Base-by-base conservation (phyloP, 2,888 invertebrate species). In the Taphrorychus bicolor region DNA sequence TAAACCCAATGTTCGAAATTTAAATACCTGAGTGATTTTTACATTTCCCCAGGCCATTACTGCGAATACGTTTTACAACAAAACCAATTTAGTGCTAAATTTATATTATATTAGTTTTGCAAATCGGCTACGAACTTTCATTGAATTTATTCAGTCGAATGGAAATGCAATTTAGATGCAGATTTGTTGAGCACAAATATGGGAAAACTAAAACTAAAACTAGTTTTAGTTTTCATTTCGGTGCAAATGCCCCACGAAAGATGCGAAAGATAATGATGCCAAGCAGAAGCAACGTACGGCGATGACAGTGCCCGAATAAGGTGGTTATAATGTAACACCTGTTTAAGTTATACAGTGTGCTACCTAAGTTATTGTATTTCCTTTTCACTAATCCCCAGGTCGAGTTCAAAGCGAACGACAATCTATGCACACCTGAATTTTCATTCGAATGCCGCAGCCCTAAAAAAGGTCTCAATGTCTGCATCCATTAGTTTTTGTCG, bases 251-350 rank as follows among this genome's bases (percentile, higher is more conserved):
- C n/a, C n/a, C n/a, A n/a, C n/a, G n/a, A 59, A 23, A 5, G 16
- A 49, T n/a, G 24, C 14, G 2, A 45, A 4, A 16, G 1, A 45
- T 21, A 51, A 21, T 21, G 51, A 21, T 51, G 51, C 51, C 21
- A 19, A 21, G 22, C 51, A 51, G 51, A 51, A 17, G 21, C 21
- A 51, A 51, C 51, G 17, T 57, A 70, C 64, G 69, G 71, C 72
- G n/a, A n/a, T n/a, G 71, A 71, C 73, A 72, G 63, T 68, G 66
- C 71, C 67, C 66, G 70, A 72, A 69, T 73, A 71, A 68, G 63
- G 70, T 70, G 70, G 62, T 66, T 59, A 53, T 66, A 60, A 63
- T 71, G 69, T 71, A 73, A 72, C 73, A 73, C 73, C 73, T 73
- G 72, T 73, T 73, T 56, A 32, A 17, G 56, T 45, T 56, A 42